These are phyloP conservation scores for Cottus gobio DNA, from an alignment of 2,113 vertebrate species.

Conservation along the genomic window DNA sequence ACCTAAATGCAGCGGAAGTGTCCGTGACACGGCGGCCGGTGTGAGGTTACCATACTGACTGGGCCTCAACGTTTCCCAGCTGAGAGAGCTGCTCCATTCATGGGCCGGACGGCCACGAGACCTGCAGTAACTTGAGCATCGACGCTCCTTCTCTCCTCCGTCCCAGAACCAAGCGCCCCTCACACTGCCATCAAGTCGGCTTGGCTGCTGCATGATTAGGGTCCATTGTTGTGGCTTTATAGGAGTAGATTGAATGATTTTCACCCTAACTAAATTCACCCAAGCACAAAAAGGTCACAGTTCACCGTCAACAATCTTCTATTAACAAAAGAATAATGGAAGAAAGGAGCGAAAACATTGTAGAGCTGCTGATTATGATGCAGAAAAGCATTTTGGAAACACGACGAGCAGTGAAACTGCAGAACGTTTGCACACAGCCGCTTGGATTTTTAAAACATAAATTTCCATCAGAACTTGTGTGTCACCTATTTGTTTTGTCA, in stretches of 20 bases:
- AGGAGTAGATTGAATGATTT: not conserved
- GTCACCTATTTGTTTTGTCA: not conserved
- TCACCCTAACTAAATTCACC: not conserved
- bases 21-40: slow-evolving; percentile 66
- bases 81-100: slow-evolving; percentile 61
- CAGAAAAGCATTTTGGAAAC: not conserved
- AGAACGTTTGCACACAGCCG: not conserved
- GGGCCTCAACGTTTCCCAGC: slow-evolving; percentile 53
- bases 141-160: slow-evolving; percentile 26
- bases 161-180: slow-evolving; percentile 45
- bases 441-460: not conserved
- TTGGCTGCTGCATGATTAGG: not conserved
- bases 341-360: not conserved
- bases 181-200: not conserved
- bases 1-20: slow-evolving; percentile 74
- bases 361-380: not conserved
- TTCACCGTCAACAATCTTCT: not conserved
- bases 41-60: slow-evolving; percentile 66
- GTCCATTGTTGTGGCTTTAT: not conserved
- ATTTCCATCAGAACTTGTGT: not conserved
- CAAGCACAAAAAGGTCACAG: not conserved
- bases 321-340: not conserved
- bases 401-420: not conserved
- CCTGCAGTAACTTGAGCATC: slow-evolving; percentile 63
- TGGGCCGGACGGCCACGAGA: slow-evolving; percentile 50